Percentiles rank a stretch among this genome's conserved stretches.
phyloP scores from a whole-genome alignment of 2,888 invertebrate genomes.

The Conistra vaccinii region DNA sequence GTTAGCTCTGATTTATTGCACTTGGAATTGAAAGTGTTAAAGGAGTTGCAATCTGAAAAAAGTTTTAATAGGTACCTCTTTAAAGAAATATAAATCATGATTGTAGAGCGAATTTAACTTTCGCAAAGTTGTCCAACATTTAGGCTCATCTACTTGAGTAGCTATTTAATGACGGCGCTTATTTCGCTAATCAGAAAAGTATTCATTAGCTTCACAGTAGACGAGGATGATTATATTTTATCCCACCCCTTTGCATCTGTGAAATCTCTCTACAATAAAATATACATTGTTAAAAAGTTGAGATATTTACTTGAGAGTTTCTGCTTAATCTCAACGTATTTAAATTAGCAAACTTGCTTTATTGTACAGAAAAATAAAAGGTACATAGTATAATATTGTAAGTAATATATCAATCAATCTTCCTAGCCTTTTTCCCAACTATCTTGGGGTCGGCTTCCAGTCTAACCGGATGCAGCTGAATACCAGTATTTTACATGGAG shows the following conservation, averaged over 20 bases:
- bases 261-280: conserved; percentile 28
- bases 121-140: conserved; percentile 84
- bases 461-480: too few species aligned
- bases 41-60: conserved; percentile 90
- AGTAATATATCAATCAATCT: too few species aligned
- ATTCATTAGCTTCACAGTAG: conserved; percentile 75
- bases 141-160: conserved; percentile 84
- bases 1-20: conserved; percentile 89
- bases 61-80: conserved; percentile 90
- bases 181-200: conserved; percentile 78
- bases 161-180: conserved; percentile 85
- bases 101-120: conserved; percentile 84
- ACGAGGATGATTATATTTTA: conserved; percentile 54
- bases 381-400: background rate
- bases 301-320: conserved; percentile 28
- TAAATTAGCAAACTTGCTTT: background rate
- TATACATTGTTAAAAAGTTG: conserved; percentile 21
- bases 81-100: conserved; percentile 90
- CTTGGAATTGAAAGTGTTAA: conserved; percentile 90
- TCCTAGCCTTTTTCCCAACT: too few species aligned
- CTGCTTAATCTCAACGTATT: conserved; percentile 9
- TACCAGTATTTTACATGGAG: too few species aligned
- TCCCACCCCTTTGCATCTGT: conserved; percentile 36
- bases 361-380: background rate
- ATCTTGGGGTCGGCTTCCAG: too few species aligned